Percentiles rank a stretch among this genome's conserved stretches.
Conservation (phyloP, 2,113 vertebrate species). For the Elephantulus edwardii region DNA sequence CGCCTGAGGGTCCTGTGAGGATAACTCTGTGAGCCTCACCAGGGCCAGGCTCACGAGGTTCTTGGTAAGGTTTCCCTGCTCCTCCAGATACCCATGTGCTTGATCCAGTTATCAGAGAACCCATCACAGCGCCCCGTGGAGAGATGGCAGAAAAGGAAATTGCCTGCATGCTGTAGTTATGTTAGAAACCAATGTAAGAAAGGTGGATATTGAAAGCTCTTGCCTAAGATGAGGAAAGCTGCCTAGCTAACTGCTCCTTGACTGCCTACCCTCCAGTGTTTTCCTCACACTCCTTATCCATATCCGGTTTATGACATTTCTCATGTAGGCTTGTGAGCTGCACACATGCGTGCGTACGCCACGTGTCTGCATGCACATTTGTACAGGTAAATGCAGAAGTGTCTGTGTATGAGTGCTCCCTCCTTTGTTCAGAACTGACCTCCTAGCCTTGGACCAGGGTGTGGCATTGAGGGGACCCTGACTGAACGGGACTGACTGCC, state of each 20-base stretch:
- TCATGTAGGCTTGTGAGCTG: fast-evolving
- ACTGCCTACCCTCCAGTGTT: not conserved
- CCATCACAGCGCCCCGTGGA: fast-evolving
- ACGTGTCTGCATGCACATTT: not conserved
- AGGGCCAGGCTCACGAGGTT: not conserved
- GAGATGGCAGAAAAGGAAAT: not conserved
- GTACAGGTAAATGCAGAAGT: fast-evolving
- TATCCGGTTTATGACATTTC: not conserved
- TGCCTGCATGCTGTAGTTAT: not conserved
- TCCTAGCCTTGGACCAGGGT: not conserved
- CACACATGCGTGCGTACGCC: too few species aligned
- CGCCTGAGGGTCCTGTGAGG: not conserved
- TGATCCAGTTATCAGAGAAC: not conserved
- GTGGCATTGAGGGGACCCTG: not conserved
- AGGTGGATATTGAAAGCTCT: not conserved
- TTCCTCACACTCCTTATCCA: not conserved
- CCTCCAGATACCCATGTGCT: not conserved
- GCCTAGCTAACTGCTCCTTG: not conserved
- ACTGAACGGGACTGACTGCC: not conserved
- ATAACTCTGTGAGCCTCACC: not conserved
- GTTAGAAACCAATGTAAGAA: not conserved
- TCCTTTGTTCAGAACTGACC: not conserved
- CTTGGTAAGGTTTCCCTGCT: not conserved
- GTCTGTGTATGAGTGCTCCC: not conserved
- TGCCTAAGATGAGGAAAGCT: not conserved